Percentiles rank a stretch among this genome's conserved stretches.
Evolutionary conservation across 2,113 vertebrate species (phyloP).

Genomic region (Epinephelus lanceolatus): DNA sequence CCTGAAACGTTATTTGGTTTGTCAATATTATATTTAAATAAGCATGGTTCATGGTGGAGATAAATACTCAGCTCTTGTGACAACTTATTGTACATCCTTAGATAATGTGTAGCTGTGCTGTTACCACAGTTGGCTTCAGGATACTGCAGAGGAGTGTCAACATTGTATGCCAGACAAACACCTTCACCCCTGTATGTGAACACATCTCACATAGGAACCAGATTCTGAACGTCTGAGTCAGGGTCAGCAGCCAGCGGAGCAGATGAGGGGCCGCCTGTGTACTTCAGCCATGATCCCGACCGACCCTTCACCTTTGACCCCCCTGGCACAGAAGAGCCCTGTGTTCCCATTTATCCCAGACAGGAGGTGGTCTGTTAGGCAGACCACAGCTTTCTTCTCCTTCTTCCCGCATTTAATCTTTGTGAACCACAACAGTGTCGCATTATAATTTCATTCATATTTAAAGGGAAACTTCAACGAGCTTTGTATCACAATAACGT

Average conservation of each 20-base stretch:
- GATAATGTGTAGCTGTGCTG: background rate
- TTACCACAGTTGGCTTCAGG: background rate
- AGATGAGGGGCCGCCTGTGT: slow-evolving; percentile 55
- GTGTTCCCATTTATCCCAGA: slow-evolving; percentile 59
- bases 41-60: background rate
- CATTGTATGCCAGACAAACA: slow-evolving; percentile 23
- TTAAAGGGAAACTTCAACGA: background rate
- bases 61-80: background rate
- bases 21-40: background rate
- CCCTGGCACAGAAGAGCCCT: slow-evolving; percentile 56
- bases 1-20: background rate
- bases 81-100: background rate
- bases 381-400: slow-evolving; percentile 11
- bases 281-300: slow-evolving; percentile 48
- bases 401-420: background rate
- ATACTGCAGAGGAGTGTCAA: slow-evolving; percentile 1
- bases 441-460: background rate
- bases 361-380: slow-evolving; percentile 66
- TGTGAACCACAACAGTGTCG: slow-evolving; percentile 4
- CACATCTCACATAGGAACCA: slow-evolving; percentile 73
- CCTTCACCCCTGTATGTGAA: slow-evolving; percentile 62
- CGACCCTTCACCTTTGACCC: slow-evolving; percentile 67
- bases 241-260: slow-evolving; percentile 56
- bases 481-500: too few relatives aligned
- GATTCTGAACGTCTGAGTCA: slow-evolving; percentile 70